Evolutionary conservation across 2,888 invertebrate species (phyloP).

Genomic region (Nephrocerus scutellatus): DNA sequence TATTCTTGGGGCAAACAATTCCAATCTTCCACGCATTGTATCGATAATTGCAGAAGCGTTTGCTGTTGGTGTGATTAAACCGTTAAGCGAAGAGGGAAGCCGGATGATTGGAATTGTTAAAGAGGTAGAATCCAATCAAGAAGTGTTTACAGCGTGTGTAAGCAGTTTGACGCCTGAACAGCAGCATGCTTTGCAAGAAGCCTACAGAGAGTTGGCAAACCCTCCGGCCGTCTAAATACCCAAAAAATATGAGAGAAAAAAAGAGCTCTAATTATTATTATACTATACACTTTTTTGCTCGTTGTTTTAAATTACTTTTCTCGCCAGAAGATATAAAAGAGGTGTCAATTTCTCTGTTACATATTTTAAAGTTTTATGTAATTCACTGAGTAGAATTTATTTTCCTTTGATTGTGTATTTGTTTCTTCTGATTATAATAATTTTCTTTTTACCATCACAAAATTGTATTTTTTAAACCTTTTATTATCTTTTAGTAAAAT

Average conservation of each 20-base stretch:
- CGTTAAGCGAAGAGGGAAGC: conserved; percentile 64
- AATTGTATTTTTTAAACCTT: no score
- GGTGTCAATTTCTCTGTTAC: no score
- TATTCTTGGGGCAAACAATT: conserved; percentile 77
- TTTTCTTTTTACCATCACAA: no score
- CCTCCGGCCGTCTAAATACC: conserved; percentile 25
- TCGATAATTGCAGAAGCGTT: conserved; percentile 87
- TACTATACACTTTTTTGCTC: no score
- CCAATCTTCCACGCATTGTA: conserved; percentile 82
- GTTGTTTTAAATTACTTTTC: no score
- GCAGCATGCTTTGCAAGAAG: conserved; percentile 74
- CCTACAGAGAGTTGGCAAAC: conserved; percentile 46
- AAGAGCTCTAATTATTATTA: not conserved
- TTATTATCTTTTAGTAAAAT: no score
- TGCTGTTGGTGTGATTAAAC: conserved; percentile 71
- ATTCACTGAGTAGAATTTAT: no score
- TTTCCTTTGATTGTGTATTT: no score
- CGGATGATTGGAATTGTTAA: conserved; percentile 79
- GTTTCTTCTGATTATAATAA: no score
- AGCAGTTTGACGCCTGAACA: conserved; percentile 70
- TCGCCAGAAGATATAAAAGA: no score
- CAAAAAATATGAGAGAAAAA: conserved; percentile 7
- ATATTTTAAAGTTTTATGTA: no score
- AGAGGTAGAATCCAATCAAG: conserved; percentile 76
- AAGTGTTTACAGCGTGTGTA: conserved; percentile 74